phyloP scores from a whole-genome alignment of 2,113 vertebrate genomes.

The Megaceryle torquata region DNA sequence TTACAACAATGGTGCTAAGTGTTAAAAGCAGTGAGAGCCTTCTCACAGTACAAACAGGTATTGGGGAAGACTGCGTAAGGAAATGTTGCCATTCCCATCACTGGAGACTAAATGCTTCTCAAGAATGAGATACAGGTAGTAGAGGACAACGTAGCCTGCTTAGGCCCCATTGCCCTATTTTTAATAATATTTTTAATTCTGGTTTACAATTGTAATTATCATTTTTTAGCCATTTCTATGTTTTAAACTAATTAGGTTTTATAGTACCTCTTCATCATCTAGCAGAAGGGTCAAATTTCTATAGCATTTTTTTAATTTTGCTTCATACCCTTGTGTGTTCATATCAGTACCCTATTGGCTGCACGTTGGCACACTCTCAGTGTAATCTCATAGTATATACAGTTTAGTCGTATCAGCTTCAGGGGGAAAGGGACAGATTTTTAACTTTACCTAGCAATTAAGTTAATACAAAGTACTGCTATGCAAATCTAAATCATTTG shows the following conservation, averaged over 20 bases:
- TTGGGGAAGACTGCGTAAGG: background rate
- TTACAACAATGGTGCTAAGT: background rate
- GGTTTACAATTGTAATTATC: background rate
- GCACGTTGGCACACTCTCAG: accelerated
- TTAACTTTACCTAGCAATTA: background rate
- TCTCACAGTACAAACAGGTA: background rate
- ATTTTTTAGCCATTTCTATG: background rate
- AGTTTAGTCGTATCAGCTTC: background rate
- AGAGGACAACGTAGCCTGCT: background rate
- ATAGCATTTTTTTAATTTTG: background rate
- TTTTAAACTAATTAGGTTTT: background rate
- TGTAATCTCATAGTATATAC: background rate
- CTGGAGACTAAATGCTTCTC: background rate
- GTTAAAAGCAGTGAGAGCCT: background rate
- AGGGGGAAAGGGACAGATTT: background rate
- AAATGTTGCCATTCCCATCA: background rate
- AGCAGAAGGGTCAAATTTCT: background rate
- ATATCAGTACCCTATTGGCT: background rate
- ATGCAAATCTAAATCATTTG: background rate
- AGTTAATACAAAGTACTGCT: background rate
- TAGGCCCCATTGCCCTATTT: background rate
- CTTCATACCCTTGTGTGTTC: background rate
- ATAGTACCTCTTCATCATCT: background rate
- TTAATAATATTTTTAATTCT: background rate
- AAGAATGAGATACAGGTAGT: background rate